A percentile compares a stretch with the other conserved stretches of the same genome.
phyloP scores from a whole-genome alignment of 2,113 vertebrate species.

The Neopipo cinnamomea region DNA sequence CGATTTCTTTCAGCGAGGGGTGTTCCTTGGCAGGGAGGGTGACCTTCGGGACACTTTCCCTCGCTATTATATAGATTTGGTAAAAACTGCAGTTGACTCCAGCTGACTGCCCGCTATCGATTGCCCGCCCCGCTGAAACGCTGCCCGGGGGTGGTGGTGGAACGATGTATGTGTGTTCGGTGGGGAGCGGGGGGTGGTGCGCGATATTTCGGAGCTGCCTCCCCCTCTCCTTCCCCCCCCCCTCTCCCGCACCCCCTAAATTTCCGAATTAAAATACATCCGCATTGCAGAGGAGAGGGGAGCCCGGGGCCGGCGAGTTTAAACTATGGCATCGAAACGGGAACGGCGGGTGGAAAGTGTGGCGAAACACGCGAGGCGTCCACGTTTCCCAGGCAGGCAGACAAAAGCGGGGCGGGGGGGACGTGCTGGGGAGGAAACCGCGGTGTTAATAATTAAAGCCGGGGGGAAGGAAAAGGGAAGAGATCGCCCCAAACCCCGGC shows the following conservation, averaged over 20 bases:
- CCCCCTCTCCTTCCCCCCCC: not conserved
- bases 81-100: conserved; percentile 61
- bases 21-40: conserved; percentile 31
- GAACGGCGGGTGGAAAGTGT: conserved; percentile 29
- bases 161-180: not conserved
- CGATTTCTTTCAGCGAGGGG: not conserved
- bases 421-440: not conserved
- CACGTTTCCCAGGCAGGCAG: conserved; percentile 40
- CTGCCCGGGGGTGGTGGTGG: not conserved
- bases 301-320: conserved; percentile 62
- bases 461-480: not conserved
- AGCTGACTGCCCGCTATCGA: conserved; percentile 18
- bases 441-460: not conserved
- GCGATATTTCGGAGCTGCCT: not conserved
- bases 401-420: conserved; percentile 47
- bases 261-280: conserved; percentile 75
- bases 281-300: conserved; percentile 76
- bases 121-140: conserved; percentile 46
- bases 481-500: not conserved
- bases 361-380: conserved; percentile 22
- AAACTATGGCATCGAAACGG: conserved; percentile 64
- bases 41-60: conserved; percentile 65
- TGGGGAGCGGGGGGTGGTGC: not conserved
- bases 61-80: conserved; percentile 26
- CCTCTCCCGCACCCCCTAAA: not conserved